Evolutionary conservation across 2,113 vertebrate genomes (phyloP), one percentile per base, ranked within the genome.

Genomic region (Vicugna pacos): DNA sequence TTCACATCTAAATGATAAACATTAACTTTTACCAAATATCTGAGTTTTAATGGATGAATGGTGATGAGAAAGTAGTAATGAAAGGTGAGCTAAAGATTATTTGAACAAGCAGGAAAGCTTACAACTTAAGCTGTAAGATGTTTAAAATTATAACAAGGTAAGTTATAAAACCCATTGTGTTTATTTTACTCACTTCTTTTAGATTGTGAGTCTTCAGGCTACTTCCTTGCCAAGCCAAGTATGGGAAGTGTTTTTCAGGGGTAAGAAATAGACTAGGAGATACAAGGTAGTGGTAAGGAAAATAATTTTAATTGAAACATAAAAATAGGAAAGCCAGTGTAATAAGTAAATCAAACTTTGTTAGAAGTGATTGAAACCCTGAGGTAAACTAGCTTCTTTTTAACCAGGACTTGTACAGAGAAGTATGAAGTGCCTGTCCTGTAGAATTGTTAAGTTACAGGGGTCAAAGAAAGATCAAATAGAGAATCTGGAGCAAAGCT

Each of bases 281-380:
- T 14, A 80, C 54, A 87, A 70, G 26, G 73, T 89, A 83, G 11
- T 84, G 65, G 7, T 42, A 81, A 75, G 48, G 42, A 89, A 88
- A 91, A 81, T 89, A 89, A 96, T 80, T 92, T 58, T 89, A 89
- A 79, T 89, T 75, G 54, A 93, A 70, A 90, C 70, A 67, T 86
- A 65, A 42, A 58, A 89, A 32, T 75, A 67, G 67, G 52, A 70
- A 87, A 35, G 19, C 60, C 64, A 62, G 38, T 52, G 16, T 62
- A 91, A 13, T 62, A 91, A 79, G 50, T 75, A 88, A 30, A n/a
- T 84, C 30, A 89, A 28, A 42, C 56, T 94, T 87, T 73, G 46
- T 86, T 38, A 54, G 2, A 26, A 35, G 73, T 95, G 48, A 65
- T 85, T 38, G 38, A 3, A 93, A 58, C 67, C 38, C 1, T 62